Evolutionary conservation across 2,888 invertebrate species (phyloP), one percentile per base, ranked within the genome.

Genomic region (Drosophila nr. fundita): DNA sequence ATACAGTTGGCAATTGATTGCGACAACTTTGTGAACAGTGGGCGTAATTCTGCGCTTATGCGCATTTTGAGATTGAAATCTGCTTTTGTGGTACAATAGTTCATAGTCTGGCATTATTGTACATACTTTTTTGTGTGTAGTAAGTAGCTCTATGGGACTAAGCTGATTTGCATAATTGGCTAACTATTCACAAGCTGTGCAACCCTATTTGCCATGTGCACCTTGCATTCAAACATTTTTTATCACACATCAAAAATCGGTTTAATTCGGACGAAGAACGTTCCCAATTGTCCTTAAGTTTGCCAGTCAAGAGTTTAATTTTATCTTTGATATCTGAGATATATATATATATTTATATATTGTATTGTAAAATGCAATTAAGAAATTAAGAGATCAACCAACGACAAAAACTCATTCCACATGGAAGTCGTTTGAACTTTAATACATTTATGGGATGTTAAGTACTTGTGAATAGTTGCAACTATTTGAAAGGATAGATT

Each of bases 101-200:
- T 45, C 4, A 45, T 45, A 45, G 42, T 42, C 42, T 13, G 42
- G 21, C 7, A 42, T 21, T 13, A 42, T 21, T 13, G 42, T n/a
- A 11, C 6, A 11, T 15, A 42, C 36, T 36, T 11, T 10, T 36
- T 54, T 59, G 29, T 45, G 38, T 2, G 13, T 45, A 29, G 38
- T 40, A 6, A 30, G 38, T 29, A 15, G 40, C 40, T 36, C 13
- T n/a, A 42, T 29, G 1, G 15, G 27, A n/a, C 49, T 62, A 76
- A 78, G 81, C 78, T 76, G 71, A 78, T 78, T 78, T 81, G 65
- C 81, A 72, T 80, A 80, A 80, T 78, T 78, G 81, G 60, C 67
- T 66, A n/a, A 45, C 18, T 32, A 29, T 45, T 49, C 32, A n/a
- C 29, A 63, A 54, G 13, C 52, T 40, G 21, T 49, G 59, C 38